A percentile compares a stretch with the other conserved stretches of the same genome.
Evolutionary conservation across 2,888 invertebrate genomes (phyloP).

Genomic region (Azorinus chamasolen): DNA sequence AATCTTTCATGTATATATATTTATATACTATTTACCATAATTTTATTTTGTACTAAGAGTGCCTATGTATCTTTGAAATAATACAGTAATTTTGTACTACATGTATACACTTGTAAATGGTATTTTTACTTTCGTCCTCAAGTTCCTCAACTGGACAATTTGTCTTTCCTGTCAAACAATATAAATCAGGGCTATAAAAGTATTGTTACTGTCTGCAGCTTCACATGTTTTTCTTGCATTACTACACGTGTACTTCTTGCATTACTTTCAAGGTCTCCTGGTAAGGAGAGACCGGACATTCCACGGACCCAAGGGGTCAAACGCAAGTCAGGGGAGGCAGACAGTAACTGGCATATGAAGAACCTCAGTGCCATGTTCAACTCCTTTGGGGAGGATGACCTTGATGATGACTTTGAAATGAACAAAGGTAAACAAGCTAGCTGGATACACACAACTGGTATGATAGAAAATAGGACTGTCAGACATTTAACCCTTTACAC

Average conservation of each 20-base stretch:
- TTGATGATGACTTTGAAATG: slow-evolving; percentile 41
- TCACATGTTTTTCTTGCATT: neutral
- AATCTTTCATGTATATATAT: no score
- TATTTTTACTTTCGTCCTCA: neutral
- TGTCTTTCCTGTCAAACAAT: no score
- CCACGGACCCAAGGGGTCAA: slow-evolving; percentile 19
- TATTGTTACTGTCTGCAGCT: neutral
- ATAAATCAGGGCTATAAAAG: neutral
- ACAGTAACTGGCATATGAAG: slow-evolving; percentile 21
- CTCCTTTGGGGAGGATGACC: slow-evolving; percentile 46
- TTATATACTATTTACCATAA: no score
- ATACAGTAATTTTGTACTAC: no score
- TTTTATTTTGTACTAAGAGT: no score
- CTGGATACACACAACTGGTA: no score
- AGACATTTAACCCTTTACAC: no score
- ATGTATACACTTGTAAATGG: no score
- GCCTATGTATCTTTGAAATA: no score
- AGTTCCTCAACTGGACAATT: no score
- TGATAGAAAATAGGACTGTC: no score
- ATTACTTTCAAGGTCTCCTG: slow-evolving; percentile 48
- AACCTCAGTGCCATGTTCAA: slow-evolving; percentile 51
- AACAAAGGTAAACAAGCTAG: slow-evolving; percentile 21
- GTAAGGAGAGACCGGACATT: slow-evolving; percentile 23
- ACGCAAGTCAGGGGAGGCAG: slow-evolving; percentile 56
- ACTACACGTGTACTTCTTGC: neutral